These are phyloP conservation scores for Drosophila sucinea DNA, from an alignment of 1,140 invertebrate species.

Conservation along the genomic window DNA sequence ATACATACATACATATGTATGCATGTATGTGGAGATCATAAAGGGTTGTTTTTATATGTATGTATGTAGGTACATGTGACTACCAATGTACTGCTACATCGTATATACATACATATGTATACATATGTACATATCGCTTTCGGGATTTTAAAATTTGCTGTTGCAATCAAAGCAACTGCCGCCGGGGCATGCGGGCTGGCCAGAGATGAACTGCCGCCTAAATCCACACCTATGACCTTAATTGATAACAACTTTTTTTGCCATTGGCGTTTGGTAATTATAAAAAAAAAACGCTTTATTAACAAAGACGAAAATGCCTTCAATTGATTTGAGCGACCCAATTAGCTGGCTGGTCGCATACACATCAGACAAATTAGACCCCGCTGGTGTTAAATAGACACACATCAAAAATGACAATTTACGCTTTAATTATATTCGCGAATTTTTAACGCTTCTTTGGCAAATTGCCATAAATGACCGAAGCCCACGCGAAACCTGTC, in stretches of 20 bases:
- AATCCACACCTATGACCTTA: slow-evolving; percentile 41
- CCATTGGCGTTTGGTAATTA: slow-evolving; percentile 45
- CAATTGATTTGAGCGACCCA: slow-evolving; percentile 31
- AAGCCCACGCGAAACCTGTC: slow-evolving; percentile 51
- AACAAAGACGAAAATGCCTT: slow-evolving; percentile 31
- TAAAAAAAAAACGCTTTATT: slow-evolving; percentile 52
- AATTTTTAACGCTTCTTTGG: slow-evolving; percentile 43
- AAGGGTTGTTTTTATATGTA: too few relatives aligned
- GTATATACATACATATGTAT: background rate
- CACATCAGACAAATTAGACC: slow-evolving; percentile 31
- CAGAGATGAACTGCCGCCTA: background rate
- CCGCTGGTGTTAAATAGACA: slow-evolving; percentile 37
- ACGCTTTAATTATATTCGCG: slow-evolving; percentile 51
- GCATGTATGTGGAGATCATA: too few relatives aligned
- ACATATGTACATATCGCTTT: background rate
- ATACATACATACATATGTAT: too few relatives aligned
- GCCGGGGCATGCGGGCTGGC: slow-evolving; percentile 48
- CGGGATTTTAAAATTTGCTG: background rate
- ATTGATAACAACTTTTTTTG: slow-evolving; percentile 51
- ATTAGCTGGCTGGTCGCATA: slow-evolving; percentile 21
- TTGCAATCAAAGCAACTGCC: background rate
- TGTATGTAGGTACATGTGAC: too few relatives aligned
- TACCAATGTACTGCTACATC: too few relatives aligned
- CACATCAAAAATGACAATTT: slow-evolving; percentile 14
- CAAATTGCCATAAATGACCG: slow-evolving; percentile 46